Evolutionary conservation across 2,888 invertebrate genomes (phyloP), one percentile per base, ranked within the genome.

Genomic region (Mellilla xanthometata): DNA sequence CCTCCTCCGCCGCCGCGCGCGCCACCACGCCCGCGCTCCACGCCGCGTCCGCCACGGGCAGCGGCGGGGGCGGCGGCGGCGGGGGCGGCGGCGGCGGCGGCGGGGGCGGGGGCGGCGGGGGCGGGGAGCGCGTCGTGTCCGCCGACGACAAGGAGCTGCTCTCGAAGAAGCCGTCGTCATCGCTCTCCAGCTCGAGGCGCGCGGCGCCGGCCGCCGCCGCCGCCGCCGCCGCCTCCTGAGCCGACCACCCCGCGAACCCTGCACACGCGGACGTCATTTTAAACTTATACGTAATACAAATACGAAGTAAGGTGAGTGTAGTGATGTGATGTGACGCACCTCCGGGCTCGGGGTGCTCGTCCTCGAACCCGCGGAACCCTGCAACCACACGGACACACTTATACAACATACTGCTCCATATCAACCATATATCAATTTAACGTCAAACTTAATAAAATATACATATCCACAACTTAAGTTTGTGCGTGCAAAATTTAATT

Each of bases 111-210:
- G 68, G 3, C 27, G 55, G 32, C 62, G 62, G 45, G 66, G 64
- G 34, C 50, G 56, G 62, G 68, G 12, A n/a, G 26, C 12, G 24
- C 12, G 65, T 29, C 54, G 56, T 63, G 69, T 72, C 28, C 66
- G 64, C 54, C 6, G 71, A 75, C 42, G 45, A 28, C 39, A 66
- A 62, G 49, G 76, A 80, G 72, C 76, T 76, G 68, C 65, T 79
- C 60, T 85, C 86, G 76, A 79, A 84, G 79, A 84, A 86, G 10
- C 86, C 86, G 72, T 83, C 85, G 74, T 84, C 86, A 62, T 78
- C 81, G 62, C 73, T 75, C 52, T 79, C 77, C 31, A 54, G 64
- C 19, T 52, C 19, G 12, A 48, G 35, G 28, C 49, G 27, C 43
- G 41, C 33, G 39, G 24, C 32, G 38, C 40, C 58, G 35, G 34